Evolutionary conservation across 2,113 vertebrate genomes (phyloP).

Genomic region (Jaculus jaculus): DNA sequence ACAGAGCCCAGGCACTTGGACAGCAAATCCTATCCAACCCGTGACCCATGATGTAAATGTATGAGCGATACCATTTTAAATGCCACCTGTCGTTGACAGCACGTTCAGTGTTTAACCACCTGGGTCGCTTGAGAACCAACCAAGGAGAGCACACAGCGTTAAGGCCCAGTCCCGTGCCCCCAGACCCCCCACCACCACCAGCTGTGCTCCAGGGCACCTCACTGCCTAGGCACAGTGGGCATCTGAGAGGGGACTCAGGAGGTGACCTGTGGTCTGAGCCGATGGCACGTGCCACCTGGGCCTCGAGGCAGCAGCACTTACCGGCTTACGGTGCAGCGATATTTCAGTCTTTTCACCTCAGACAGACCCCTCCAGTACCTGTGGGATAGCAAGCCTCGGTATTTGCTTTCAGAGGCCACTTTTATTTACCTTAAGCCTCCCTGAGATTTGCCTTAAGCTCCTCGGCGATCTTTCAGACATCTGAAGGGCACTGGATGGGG

Average conservation of each 20-base stretch:
- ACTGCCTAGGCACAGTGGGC: neutral
- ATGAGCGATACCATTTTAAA: neutral
- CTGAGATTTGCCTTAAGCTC: conserved; percentile 44
- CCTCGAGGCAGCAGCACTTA: neutral
- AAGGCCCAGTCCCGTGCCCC: no score
- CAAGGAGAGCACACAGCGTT: no score
- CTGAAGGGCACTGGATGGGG: neutral
- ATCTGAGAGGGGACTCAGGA: fast-evolving
- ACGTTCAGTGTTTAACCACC: conserved; percentile 4
- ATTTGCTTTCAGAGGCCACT: conserved; percentile 30
- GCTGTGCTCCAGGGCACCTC: neutral
- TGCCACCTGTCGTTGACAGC: neutral
- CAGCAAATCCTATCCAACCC: neutral
- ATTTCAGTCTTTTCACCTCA: neutral
- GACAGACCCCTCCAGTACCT: neutral
- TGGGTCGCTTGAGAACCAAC: neutral
- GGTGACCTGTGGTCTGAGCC: neutral
- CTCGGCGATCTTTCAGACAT: conserved; percentile 4
- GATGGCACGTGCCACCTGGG: neutral
- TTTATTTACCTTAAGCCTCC: conserved; percentile 26
- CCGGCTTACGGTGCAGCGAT: neutral
- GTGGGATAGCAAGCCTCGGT: neutral
- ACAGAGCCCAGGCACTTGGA: neutral
- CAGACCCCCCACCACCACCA: no score
- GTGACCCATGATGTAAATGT: neutral